Percentiles rank a stretch among this genome's conserved stretches.
phyloP scores from a whole-genome alignment of 2,113 vertebrate genomes.

The Corynorhinus townsendii region DNA sequence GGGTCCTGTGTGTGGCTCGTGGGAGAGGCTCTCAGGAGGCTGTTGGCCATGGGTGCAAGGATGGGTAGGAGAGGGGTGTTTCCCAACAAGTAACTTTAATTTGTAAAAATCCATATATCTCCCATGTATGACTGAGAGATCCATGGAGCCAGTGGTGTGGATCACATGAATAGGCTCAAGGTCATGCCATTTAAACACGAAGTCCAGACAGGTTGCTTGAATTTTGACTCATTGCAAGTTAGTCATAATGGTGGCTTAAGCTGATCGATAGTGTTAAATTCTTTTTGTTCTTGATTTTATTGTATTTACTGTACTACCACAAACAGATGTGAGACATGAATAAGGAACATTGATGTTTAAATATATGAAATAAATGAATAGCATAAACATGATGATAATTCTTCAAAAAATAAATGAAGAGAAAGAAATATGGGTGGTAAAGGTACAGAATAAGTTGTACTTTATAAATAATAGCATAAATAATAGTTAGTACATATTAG shows the following conservation, averaged over 20 bases:
- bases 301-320: neutral
- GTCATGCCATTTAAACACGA: accelerated
- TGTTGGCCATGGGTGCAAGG: neutral
- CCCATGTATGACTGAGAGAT: neutral
- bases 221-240: neutral
- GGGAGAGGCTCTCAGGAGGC: neutral
- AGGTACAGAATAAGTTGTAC: neutral
- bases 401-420: neutral
- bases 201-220: neutral
- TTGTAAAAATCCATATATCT: neutral
- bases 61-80: neutral
- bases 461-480: neutral
- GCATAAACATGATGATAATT: neutral
- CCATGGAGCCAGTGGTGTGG: neutral
- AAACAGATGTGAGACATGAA: neutral
- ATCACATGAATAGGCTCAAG: neutral
- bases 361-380: neutral
- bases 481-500: neutral
- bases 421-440: neutral
- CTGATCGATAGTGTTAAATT: neutral
- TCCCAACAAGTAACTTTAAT: neutral
- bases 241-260: neutral
- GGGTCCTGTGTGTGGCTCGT: neutral
- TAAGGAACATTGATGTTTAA: neutral
- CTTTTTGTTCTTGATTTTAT: neutral